phyloP scores from a whole-genome alignment of 2,113 vertebrate genomes.

The Ophthalmolycus amberensis region DNA sequence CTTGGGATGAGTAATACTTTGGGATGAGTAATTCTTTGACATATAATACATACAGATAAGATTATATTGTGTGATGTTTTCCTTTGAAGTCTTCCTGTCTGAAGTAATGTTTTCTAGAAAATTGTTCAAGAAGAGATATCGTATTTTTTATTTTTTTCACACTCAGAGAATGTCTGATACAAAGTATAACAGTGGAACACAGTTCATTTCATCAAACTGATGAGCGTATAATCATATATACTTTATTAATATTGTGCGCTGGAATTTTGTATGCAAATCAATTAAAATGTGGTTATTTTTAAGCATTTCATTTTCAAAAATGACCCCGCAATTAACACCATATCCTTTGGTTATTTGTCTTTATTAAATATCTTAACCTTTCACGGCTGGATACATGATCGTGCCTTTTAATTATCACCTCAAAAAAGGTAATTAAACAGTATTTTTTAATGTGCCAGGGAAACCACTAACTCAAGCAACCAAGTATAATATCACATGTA shows the following conservation, averaged over 20 bases:
- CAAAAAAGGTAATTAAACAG: constrained; percentile 76
- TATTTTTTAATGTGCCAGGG: not conserved
- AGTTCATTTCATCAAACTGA: not conserved
- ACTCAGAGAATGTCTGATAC: not conserved
- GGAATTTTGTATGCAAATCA: not conserved
- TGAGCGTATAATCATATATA: not conserved
- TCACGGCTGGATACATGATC: constrained; percentile 83
- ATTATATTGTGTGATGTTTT: not conserved
- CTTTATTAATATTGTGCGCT: not conserved
- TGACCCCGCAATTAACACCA: constrained; percentile 49
- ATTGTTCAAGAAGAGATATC: not conserved
- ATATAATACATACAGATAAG: not conserved
- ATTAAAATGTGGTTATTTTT: not conserved
- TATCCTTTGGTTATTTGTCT: constrained; percentile 76
- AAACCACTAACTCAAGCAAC: not conserved
- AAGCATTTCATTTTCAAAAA: constrained; percentile 10
- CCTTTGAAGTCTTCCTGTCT: not conserved
- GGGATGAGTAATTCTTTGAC: not conserved
- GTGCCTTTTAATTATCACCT: constrained; percentile 91
- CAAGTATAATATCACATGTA: not conserved
- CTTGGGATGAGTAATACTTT: not conserved
- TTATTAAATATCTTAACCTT: constrained; percentile 78
- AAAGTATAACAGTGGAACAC: not conserved
- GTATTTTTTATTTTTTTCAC: not conserved
- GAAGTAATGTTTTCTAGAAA: not conserved